Base-by-base conservation (phyloP, 2,888 invertebrate genomes). In the Cabera pusaria region DNA sequence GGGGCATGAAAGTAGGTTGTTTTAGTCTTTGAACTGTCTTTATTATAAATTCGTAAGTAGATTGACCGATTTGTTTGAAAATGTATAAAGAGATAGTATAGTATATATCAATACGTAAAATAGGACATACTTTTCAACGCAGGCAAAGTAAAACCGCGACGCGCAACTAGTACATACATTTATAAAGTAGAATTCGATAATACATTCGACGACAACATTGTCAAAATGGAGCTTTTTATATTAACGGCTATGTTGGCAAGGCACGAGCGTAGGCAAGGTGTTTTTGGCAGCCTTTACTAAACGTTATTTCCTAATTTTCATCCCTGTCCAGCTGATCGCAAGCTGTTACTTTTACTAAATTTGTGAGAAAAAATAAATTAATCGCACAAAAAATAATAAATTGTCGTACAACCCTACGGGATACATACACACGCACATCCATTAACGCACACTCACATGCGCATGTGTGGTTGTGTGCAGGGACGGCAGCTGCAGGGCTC, bases 401-500 rank as follows among this genome's bases (percentile, higher is more conserved):
- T 60, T 52, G 56, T 36, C 43, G 44, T 37, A 54, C 57, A 59
- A 44, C 49, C 52, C 51, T 56, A 56, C 42, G 43, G 41, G 36
- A 46, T 49, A 48, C 55, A 33, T 53, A 44, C 52, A 40, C 48
- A 47, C 52, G 44, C 50, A 41, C 29, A 16, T 49, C 32, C 28
- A 32, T 37, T 38, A 25, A 53, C 52, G 39, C 49, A 50, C 49
- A 37, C 46, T 39, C 49, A 29, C 28, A 14, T 59, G 56, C 22
- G 12, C 7, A 17, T 12, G 25, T 8, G 31, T 22, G 55, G 64
- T 60, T 62, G 62, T 62, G 62, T 68, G 64, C 69, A 72, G 62
- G 72, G 67, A 66, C 72, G 79, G 76, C 87, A 87, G 87, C 87
- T 88, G 87, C 87, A 76, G 62, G 82, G 82, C 78, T 82, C 71